Evolutionary conservation across 2,888 invertebrate genomes (phyloP).

Genomic region (Podabrus alpinus): DNA sequence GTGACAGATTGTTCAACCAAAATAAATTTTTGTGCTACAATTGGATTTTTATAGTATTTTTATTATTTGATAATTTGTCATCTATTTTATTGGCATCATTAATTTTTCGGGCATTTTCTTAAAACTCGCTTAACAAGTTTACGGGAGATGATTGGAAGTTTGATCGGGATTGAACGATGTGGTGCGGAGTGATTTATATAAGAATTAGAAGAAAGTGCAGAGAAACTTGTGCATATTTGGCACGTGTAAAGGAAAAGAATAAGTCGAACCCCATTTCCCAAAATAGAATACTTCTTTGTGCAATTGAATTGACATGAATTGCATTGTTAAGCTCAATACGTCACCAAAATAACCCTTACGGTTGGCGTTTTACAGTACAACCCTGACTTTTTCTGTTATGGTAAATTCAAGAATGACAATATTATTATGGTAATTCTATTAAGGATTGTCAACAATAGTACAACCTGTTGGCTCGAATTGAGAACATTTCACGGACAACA

Average conservation of each 20-base stretch:
- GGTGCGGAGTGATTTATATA: constrained; percentile 12
- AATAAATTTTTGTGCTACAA: constrained; percentile 17
- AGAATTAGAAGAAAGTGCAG: constrained; percentile 34
- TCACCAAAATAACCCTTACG: constrained; percentile 50
- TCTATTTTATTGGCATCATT: constrained; percentile 15
- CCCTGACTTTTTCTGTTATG: constrained; percentile 51
- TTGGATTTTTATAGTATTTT: constrained; percentile 6
- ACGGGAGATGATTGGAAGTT: neutral
- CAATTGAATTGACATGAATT: constrained; percentile 52
- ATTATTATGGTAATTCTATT: constrained; percentile 58
- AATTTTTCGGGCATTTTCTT: neutral
- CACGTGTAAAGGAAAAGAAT: constrained; percentile 27
- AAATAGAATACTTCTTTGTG: constrained; percentile 49
- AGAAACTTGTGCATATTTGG: constrained; percentile 16
- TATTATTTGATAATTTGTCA: constrained; percentile 6
- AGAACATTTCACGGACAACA: constrained; percentile 54
- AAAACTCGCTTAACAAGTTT: neutral
- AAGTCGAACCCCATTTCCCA: constrained; percentile 43
- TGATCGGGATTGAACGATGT: neutral
- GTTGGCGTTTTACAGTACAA: constrained; percentile 40
- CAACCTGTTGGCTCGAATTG: constrained; percentile 56
- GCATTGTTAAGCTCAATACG: constrained; percentile 49
- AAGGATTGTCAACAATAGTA: constrained; percentile 54
- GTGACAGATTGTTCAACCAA: constrained; percentile 22
- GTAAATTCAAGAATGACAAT: constrained; percentile 57